Evolutionary conservation across 2,888 invertebrate species (phyloP).

Genomic region (Electrophaes corylata): DNA sequence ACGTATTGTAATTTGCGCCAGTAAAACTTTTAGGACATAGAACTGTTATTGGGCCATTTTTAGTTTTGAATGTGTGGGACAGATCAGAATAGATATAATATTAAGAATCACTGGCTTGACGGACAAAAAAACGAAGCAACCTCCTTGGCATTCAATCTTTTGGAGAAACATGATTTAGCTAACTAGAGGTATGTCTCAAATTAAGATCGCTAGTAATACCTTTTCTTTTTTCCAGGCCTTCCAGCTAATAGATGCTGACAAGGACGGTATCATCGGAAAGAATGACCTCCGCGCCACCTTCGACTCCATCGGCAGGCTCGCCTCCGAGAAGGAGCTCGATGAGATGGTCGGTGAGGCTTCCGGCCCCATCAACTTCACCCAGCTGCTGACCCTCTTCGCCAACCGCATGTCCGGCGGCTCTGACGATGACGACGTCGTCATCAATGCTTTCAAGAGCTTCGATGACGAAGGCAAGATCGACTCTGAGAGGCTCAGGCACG

Average conservation of each 20-base stretch:
- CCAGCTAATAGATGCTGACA: conserved; percentile 98
- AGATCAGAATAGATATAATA: no score
- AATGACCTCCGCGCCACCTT: conserved; percentile 95
- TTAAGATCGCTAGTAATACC: not conserved
- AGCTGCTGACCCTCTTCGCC: conserved; percentile 95
- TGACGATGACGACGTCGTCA: conserved; percentile 96
- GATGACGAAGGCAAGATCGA: conserved; percentile 95
- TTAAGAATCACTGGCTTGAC: not conserved
- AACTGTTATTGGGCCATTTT: no score
- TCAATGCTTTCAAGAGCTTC: conserved; percentile 96
- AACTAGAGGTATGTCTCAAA: not conserved
- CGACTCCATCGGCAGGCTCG: conserved; percentile 95
- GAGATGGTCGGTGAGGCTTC: conserved; percentile 94
- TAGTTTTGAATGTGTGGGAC: no score
- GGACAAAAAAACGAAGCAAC: not conserved
- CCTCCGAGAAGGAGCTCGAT: conserved; percentile 95
- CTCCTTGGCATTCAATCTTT: not conserved
- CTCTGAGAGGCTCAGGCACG: conserved; percentile 94
- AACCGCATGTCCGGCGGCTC: conserved; percentile 95
- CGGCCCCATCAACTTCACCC: conserved; percentile 98
- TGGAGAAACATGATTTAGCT: not conserved
- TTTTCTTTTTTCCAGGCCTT: conserved; percentile 89
- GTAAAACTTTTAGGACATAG: no score
- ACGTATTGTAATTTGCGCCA: no score
- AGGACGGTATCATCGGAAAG: conserved; percentile 95